Base-by-base conservation (phyloP, 1,140 invertebrate species). In the Meloidogyne floridensis region DNA sequence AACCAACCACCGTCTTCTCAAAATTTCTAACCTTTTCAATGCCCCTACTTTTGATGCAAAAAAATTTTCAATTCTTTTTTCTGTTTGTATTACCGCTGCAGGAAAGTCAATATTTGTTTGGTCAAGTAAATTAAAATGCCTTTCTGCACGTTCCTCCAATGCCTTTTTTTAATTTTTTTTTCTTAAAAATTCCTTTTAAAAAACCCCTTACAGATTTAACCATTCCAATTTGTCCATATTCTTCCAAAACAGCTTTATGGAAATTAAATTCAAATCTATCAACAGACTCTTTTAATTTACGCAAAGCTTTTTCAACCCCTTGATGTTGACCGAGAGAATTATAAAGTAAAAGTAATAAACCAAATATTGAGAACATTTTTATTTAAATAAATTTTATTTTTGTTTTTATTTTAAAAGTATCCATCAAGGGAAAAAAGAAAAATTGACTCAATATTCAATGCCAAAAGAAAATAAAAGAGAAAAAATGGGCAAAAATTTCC, bases 311-410 rank as follows among this genome's bases (percentile, higher is more conserved):
- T 65, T 65, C 59, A 65, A 65, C 7, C 7, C n/a, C n/a, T 65
- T 65, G 59, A 18, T 65, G 59, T 65, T 65, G 59, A n/a, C 59
- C 59, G n/a, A 65, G 59, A 7, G 59, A 65, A 65, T 65, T 65
- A 65, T 65, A 65, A n/a, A 65, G n/a, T 65, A 65, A 65, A 65
- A 65, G n/a, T 65, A 65, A 65, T 65, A 65, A 65, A 65, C 59
- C 59, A 65, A 65, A 65, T n/a, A 65, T 65, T 65, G 59, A 65
- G 7, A 65, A 65, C 59, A 65, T 65, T 65, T 59, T n/a, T 15
- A 5, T 59, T n/a, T 65, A n/a, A 65, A 6, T 65, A n/a, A n/a
- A n/a, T n/a, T 65, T 65, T 32, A 32, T 32, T 32, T 32, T 32
- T 32, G 32, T 32, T 32, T 32, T 32, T 32, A 32, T 32, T 32